A percentile compares a stretch with the other conserved stretches of the same genome.
Evolutionary conservation across 1,140 invertebrate genomes (phyloP).

Genomic region (Pentalonia nigronervosa): DNA sequence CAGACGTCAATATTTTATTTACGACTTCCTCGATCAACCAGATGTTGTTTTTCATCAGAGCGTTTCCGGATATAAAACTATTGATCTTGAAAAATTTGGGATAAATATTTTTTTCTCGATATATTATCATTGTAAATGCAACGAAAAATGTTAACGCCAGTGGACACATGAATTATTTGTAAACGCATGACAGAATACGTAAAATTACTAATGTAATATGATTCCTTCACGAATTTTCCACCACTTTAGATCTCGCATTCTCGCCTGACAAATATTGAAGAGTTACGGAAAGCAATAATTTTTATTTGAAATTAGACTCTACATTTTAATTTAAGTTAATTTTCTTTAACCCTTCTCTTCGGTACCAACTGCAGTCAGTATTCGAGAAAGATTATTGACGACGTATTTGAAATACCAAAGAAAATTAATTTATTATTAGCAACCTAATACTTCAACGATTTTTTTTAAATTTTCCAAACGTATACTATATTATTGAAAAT

Average conservation of each 20-base stretch:
- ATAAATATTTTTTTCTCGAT: neutral
- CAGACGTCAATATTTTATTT: constrained; percentile 26
- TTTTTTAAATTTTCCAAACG: neutral
- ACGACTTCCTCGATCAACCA: neutral
- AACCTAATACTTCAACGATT: neutral
- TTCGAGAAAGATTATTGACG: neutral
- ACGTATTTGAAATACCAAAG: constrained; percentile 16
- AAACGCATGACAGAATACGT: neutral
- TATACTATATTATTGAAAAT: neutral
- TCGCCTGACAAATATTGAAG: neutral
- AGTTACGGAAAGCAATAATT: neutral
- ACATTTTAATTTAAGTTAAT: constrained; percentile 25
- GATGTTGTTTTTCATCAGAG: neutral
- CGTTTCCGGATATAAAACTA: neutral
- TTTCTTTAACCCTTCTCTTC: neutral
- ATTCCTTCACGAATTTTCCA: neutral
- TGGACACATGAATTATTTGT: neutral
- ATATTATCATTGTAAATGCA: neutral
- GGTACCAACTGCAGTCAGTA: neutral
- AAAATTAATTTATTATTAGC: constrained; percentile 21
- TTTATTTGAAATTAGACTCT: neutral
- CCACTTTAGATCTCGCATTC: neutral
- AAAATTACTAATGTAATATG: neutral
- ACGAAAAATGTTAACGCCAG: neutral
- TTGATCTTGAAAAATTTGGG: neutral